phyloP scores from a whole-genome alignment of 2,797 vertebrate species.

The Rhinogobio ventralis region DNA sequence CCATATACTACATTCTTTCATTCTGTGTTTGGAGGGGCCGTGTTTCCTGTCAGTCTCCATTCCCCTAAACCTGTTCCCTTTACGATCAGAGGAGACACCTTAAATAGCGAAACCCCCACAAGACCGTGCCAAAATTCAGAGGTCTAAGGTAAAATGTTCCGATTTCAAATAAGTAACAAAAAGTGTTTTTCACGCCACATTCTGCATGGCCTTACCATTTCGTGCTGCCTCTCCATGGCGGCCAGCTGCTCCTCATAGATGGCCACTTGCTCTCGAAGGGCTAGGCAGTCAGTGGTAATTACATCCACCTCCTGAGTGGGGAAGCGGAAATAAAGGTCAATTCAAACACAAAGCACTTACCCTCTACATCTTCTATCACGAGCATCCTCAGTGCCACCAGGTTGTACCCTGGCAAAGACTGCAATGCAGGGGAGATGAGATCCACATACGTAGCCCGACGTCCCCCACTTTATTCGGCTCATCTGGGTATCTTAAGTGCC shows the following conservation, averaged over 20 bases:
- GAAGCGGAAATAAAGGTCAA: slow-evolving; percentile 59
- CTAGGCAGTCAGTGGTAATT: slow-evolving; percentile 78
- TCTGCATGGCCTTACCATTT: slow-evolving; percentile 66
- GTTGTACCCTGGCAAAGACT: slow-evolving; percentile 65
- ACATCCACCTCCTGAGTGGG: slow-evolving; percentile 75
- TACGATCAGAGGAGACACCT: slow-evolving; percentile 2
- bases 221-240: slow-evolving; percentile 72
- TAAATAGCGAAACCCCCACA: slow-evolving; percentile 4
- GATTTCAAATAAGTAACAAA: not conserved
- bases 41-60: slow-evolving; percentile 40
- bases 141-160: not conserved
- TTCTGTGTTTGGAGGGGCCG: slow-evolving; percentile 36
- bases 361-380: not conserved
- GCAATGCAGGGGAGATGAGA: slow-evolving; percentile 69
- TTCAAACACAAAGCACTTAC: slow-evolving; percentile 14
- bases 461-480: slow-evolving; percentile 55
- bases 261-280: slow-evolving; percentile 77
- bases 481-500: slow-evolving; percentile 68
- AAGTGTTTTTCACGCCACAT: not conserved
- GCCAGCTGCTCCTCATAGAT: slow-evolving; percentile 80
- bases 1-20: slow-evolving; percentile 33
- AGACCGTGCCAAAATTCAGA: slow-evolving; percentile 1
- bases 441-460: slow-evolving; percentile 9
- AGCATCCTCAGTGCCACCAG: slow-evolving; percentile 53
- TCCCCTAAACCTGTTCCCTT: slow-evolving; percentile 11